These are phyloP conservation scores for Plumapathes pennacea DNA, from an alignment of 92 coral and sea anemone genomes.

Conservation along the genomic window DNA sequence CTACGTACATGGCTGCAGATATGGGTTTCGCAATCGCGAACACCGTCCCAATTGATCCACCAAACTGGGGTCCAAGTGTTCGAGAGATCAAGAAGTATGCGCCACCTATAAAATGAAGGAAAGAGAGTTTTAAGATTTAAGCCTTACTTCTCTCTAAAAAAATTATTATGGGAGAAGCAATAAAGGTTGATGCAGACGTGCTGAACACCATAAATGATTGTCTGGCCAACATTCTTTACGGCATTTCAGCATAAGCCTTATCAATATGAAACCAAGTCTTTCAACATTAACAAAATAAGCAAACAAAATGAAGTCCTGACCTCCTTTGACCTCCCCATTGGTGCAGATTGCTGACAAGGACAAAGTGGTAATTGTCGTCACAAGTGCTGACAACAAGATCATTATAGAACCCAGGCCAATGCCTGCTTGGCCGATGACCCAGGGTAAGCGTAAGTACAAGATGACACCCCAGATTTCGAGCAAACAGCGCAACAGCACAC, in stretches of 20 bases:
- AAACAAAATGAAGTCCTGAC: too few species aligned
- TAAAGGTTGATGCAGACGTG: too few species aligned
- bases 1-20: constrained; percentile 93
- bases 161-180: too few species aligned
- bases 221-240: too few species aligned
- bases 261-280: too few species aligned
- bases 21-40: constrained; percentile 96
- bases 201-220: too few species aligned
- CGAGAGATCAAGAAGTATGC: constrained; percentile 91
- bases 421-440: constrained; percentile 99
- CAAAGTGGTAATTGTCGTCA: constrained; percentile 82
- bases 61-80: constrained; percentile 98
- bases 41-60: constrained; percentile 97
- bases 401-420: constrained; percentile 83
- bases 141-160: too few species aligned
- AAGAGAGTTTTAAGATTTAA: background rate
- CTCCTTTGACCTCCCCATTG: constrained; percentile 97
- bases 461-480: constrained; percentile 99
- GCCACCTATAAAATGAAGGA: constrained; percentile 62
- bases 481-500: constrained; percentile 91
- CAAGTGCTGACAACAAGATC: constrained; percentile 75
- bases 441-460: constrained; percentile 81
- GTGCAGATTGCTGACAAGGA: constrained; percentile 99
- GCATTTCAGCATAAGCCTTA: too few species aligned
- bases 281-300: too few species aligned